phyloP scores from a whole-genome alignment of 1,140 invertebrate genomes.

The Camponotus pennsylvanicus region DNA sequence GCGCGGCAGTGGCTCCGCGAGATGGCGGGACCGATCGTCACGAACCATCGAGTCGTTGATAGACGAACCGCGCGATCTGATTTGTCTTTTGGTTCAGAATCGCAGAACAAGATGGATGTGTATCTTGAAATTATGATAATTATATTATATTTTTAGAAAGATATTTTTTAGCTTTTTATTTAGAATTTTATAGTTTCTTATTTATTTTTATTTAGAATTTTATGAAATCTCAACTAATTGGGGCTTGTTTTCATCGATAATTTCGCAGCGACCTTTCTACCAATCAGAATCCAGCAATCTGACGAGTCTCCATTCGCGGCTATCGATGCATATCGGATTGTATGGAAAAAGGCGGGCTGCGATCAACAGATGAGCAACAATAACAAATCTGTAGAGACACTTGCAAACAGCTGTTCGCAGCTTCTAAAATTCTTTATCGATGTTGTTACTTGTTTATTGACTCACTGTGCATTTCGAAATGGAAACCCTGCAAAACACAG shows the following conservation, averaged over 20 bases:
- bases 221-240: neutral
- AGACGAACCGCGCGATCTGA: too few species aligned
- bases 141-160: neutral
- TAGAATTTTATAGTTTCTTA: too few species aligned
- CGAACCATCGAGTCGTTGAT: neutral
- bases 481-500: slow-evolving; percentile 77
- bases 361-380: neutral
- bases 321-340: neutral
- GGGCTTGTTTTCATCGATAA: neutral
- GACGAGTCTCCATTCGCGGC: too few species aligned
- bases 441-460: neutral
- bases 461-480: slow-evolving; percentile 26
- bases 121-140: neutral
- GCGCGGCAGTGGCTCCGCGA: too few species aligned
- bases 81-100: too few species aligned
- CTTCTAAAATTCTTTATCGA: neutral
- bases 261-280: neutral
- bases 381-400: neutral
- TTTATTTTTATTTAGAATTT: too few species aligned
- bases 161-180: too few species aligned
- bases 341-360: slow-evolving; percentile 31
- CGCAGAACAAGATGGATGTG: too few species aligned
- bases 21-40: neutral
- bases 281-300: slow-evolving; percentile 12
- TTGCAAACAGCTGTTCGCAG: neutral